Base-by-base conservation (phyloP, 2,888 invertebrate species). In the Pycnomerus fuliginosus region DNA sequence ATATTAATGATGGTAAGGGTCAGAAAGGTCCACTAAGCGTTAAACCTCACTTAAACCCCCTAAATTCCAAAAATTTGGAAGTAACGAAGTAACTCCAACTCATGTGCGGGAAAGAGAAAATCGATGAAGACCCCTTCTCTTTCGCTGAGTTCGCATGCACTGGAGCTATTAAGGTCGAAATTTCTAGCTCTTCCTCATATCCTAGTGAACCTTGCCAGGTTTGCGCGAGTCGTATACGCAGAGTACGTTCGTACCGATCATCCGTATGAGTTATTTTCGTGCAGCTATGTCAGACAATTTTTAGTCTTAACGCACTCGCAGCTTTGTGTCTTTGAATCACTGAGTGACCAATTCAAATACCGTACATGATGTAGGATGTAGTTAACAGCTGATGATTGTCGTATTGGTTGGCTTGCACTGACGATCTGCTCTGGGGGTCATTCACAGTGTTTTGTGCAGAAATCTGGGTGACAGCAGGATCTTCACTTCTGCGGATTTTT, bases 281-380 rank as follows among this genome's bases (percentile, higher is more conserved):
- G 29, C 39, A 25, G 41, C 44, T 27, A 35, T 17, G 23, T 32
- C 24, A 44, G 34, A 39, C 35, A 23, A 46, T 31, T 46, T 36
- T 46, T 14, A 32, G 22, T 67, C 70, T 75, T 72, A 76, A 75
- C 58, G 54, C 58, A 25, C 31, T 40, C 34, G 42, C 15, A 24
- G 35, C 29, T 38, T 16, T 34, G 41, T 42, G 35, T 28, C 36
- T 34, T 35, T 31, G 30, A 17, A 7, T 24, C 25, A 35, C 29
- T 36, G 14, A 11, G 14, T 31, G 36, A 30, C 30, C 42, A 42
- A 36, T 36, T 30, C 34, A 14, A 23, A 34, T 16, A 16, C 16
- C 32, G 23, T 22, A n/a, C 35, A 23, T 8, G 15, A 16, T 32
- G 27, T 30, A 36, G 22, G 30, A 23, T 35, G 34, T 36, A 12